Evolutionary conservation across 1,140 invertebrate genomes (phyloP), one percentile per base, ranked within the genome.

Genomic region (Neocloeon triangulifer): DNA sequence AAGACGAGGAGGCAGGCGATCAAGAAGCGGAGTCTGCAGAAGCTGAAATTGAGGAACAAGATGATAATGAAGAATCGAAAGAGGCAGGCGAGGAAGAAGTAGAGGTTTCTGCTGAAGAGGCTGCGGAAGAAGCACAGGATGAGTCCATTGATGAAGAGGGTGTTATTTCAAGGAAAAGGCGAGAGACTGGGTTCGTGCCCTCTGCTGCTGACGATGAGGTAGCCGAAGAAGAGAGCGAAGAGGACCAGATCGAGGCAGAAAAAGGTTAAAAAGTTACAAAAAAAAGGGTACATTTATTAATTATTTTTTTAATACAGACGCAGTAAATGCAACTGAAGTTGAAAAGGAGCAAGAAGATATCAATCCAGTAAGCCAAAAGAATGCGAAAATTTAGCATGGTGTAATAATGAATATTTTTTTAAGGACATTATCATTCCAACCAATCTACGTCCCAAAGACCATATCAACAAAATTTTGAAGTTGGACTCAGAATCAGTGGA

Each of bases 391-490:
- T n/a, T n/a, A 34, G 27, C 22, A 34, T 17, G 27, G 18, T 28
- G 27, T 19, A 22, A 33, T 19, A 22, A 39, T 19, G 35, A 48
- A 38, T 35, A 20, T 38, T 30, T 22, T 23, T 31, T 36, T 28
- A 37, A 73, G 60, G 70, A 69, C 39, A 62, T 68, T 35, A 66
- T 72, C 47, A 70, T 79, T 35, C 78, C 79, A 8, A 64, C 69
- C 41, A 73, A 80, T 39, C 50, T 77, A 22, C 60, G 80, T 49
- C 65, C 75, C 19, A 62, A 78, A 32, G 71, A 76, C 32, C 81
- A 88, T 42, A 70, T 91, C 35, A 66, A 67, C 35, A 65, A 81
- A 44, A 63, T 88, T 14, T 50, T 91, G 10, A 72, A 75, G 45
- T 46, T 91, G 22, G 75, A 82, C 37, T 67, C 73, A 35, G 71